Conservation (phyloP, 2,888 invertebrate species). For the Papilio demoleus region DNA sequence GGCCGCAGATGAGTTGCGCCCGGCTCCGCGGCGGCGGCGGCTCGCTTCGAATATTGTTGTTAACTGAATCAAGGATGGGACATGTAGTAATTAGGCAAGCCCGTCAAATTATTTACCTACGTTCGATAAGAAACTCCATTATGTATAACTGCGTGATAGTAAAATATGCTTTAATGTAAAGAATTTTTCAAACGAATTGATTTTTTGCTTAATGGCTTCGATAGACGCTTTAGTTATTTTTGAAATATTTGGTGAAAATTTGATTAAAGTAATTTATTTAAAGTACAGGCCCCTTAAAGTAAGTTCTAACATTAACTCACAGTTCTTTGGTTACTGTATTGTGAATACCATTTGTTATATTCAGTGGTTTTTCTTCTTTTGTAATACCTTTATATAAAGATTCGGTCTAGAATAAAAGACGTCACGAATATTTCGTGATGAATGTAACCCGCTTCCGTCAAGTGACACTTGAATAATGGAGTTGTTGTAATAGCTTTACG, state of each 20-base stretch:
- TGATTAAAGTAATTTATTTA: neutral
- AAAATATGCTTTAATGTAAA: neutral
- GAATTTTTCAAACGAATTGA: too few relatives aligned
- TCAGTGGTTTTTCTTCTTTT: slow-evolving; percentile 14
- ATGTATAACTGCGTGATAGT: neutral
- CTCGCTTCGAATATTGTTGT: slow-evolving; percentile 37
- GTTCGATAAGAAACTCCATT: neutral
- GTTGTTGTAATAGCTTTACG: slow-evolving; percentile 42
- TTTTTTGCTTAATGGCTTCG: neutral
- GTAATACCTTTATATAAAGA: slow-evolving; percentile 32
- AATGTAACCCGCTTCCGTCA: slow-evolving; percentile 49
- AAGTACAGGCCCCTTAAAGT: neutral
- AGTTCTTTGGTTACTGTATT: slow-evolving; percentile 2
- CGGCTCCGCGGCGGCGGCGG: slow-evolving; percentile 42
- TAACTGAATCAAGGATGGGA: slow-evolving; percentile 30
- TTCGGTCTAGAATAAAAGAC: slow-evolving; percentile 36
- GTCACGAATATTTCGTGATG: slow-evolving; percentile 48
- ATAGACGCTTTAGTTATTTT: neutral
- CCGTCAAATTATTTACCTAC: neutral
- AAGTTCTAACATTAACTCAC: neutral
- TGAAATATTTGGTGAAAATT: neutral
- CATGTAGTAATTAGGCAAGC: neutral
- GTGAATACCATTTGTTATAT: slow-evolving; percentile 20
- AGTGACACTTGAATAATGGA: slow-evolving; percentile 45
- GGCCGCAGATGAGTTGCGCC: slow-evolving; percentile 71